phyloP scores from a whole-genome alignment of 2,888 invertebrate species.

The Amiota communis region DNA sequence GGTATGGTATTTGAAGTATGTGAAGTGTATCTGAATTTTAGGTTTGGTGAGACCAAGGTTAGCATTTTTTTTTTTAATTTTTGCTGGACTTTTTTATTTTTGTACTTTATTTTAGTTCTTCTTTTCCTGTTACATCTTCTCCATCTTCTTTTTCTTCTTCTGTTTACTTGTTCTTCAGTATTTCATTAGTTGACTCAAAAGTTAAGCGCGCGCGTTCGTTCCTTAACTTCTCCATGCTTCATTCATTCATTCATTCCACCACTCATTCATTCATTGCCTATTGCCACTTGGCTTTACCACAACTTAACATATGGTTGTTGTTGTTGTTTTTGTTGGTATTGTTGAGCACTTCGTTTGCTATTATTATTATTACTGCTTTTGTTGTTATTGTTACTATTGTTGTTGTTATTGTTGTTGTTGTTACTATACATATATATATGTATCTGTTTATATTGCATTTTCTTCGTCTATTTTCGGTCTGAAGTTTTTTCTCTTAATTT shows the following conservation, averaged over 20 bases:
- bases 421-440: neutral
- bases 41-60: too few relatives aligned
- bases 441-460: conserved; percentile 52
- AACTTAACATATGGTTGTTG: neutral
- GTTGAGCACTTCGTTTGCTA: conserved; percentile 19
- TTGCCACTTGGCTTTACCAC: conserved; percentile 42
- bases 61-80: too few relatives aligned
- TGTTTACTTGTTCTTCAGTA: conserved; percentile 21
- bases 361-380: conserved; percentile 36
- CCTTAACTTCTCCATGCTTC: too few relatives aligned
- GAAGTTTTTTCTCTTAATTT: conserved; percentile 66
- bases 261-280: conserved; percentile 33
- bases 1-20: too few relatives aligned
- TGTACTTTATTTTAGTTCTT: too few relatives aligned
- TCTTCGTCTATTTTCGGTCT: conserved; percentile 57
- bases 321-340: conserved; percentile 19
- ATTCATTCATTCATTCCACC: too few relatives aligned
- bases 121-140: too few relatives aligned
- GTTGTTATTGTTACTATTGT: conserved; percentile 26
- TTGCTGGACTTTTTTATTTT: too few relatives aligned
- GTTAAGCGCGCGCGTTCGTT: too few relatives aligned
- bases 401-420: conserved; percentile 42
- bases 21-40: too few relatives aligned
- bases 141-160: conserved; percentile 34
- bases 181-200: neutral